phyloP scores from a whole-genome alignment of 2,113 vertebrate species.

The Setophaga kirtlandii region DNA sequence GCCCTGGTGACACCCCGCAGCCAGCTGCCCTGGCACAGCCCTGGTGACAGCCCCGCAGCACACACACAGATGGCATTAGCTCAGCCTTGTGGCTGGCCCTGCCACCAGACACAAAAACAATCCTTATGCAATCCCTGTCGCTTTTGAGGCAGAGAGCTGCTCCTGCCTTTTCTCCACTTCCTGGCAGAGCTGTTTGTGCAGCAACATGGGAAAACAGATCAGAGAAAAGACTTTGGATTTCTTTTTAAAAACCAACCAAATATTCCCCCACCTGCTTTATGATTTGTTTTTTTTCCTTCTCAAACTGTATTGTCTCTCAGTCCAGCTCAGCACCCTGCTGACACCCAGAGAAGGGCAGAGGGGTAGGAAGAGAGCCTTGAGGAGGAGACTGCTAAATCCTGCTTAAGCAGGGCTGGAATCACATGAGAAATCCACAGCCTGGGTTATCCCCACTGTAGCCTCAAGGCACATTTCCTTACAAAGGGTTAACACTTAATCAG shows the following conservation, averaged over 20 bases:
- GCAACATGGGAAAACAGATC: accelerated
- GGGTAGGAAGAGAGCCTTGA: background rate
- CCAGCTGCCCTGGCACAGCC: no score
- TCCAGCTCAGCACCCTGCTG: background rate
- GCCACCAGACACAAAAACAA: background rate
- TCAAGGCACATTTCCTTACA: background rate
- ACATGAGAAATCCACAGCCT: background rate
- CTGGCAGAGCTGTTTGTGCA: background rate
- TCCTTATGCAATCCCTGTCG: background rate
- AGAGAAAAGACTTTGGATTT: background rate
- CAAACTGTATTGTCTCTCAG: background rate
- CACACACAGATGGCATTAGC: background rate
- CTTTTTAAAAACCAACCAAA: background rate
- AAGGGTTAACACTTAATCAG: background rate
- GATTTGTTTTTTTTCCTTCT: background rate
- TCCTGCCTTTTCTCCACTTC: background rate
- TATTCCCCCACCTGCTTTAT: background rate
- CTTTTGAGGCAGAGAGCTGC: background rate
- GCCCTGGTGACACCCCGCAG: no score
- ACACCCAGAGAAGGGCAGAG: background rate
- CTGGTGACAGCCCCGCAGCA: background rate
- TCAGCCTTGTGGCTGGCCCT: background rate
- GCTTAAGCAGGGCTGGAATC: background rate
- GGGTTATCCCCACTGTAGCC: background rate
- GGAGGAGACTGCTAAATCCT: background rate